Conservation (phyloP, 2,113 vertebrate species). For the Ploceus nigricollis region DNA sequence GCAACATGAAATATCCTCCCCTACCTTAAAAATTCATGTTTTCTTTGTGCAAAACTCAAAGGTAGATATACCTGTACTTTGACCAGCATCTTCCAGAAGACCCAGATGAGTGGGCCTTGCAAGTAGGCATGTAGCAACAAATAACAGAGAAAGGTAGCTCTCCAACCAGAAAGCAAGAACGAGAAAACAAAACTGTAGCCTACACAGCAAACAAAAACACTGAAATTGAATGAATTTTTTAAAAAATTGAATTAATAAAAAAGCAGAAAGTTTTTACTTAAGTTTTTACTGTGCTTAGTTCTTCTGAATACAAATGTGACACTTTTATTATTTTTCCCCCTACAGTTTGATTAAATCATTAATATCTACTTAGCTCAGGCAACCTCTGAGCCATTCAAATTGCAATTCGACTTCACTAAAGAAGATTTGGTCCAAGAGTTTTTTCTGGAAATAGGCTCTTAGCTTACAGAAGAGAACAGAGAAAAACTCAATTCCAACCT, state of each 20-base stretch:
- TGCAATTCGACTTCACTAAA: slow-evolving; percentile 2
- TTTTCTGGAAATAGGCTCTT: background rate
- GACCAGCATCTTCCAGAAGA: background rate
- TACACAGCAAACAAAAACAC: background rate
- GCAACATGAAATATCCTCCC: slow-evolving; percentile 18
- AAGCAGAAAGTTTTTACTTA: background rate
- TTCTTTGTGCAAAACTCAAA: slow-evolving; percentile 28
- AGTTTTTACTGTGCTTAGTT: slow-evolving; percentile 7
- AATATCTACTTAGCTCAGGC: background rate
- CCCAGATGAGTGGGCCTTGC: background rate
- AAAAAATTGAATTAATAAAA: background rate
- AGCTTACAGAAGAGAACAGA: background rate
- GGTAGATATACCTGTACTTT: slow-evolving; percentile 18
- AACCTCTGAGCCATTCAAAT: background rate
- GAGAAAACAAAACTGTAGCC: background rate
- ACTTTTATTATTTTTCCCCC: background rate
- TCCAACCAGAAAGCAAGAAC: background rate
- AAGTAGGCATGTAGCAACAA: slow-evolving; percentile 19
- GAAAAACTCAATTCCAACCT: background rate
- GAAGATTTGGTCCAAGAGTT: background rate
- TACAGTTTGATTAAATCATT: slow-evolving; percentile 25
- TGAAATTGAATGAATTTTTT: background rate
- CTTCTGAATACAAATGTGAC: slow-evolving; percentile 1
- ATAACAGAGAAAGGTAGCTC: slow-evolving; percentile 3
- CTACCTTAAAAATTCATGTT: slow-evolving; percentile 18